Conservation (phyloP, 2,888 invertebrate species). For the Drosophila pseudotalamancana region DNA sequence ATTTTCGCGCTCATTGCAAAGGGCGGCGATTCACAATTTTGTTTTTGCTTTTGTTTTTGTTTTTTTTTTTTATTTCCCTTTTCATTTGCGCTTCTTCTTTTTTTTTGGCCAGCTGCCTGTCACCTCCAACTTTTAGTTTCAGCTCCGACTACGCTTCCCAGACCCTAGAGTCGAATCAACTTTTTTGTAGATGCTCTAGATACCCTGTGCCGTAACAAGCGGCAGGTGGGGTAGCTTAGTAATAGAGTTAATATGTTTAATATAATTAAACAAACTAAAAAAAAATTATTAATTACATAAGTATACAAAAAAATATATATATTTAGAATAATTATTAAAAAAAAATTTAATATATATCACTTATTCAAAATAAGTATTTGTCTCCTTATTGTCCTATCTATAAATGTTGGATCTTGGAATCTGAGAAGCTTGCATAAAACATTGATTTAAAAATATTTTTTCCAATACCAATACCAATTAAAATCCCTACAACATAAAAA, state of each 20-base stretch:
- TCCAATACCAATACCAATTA: too few relatives aligned
- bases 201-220: not conserved
- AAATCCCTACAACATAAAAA: too few relatives aligned
- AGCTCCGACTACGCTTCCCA: slow-evolving; percentile 2
- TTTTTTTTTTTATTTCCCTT: not conserved
- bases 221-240: not conserved
- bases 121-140: slow-evolving; percentile 21
- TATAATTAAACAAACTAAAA: too few relatives aligned
- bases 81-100: not conserved
- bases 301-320: too few relatives aligned
- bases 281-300: too few relatives aligned
- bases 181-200: not conserved
- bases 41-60: not conserved
- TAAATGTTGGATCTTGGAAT: too few relatives aligned
- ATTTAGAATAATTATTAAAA: too few relatives aligned
- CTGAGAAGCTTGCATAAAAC: too few relatives aligned
- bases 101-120: slow-evolving; percentile 50
- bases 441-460: too few relatives aligned
- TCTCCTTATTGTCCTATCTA: too few relatives aligned
- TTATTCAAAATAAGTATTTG: too few relatives aligned
- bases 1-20: slow-evolving; percentile 62
- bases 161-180: not conserved
- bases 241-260: not conserved
- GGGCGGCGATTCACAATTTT: slow-evolving; percentile 34
- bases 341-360: too few relatives aligned